These are phyloP conservation scores for Aelia acuminata DNA, from an alignment of 2,888 invertebrate genomes.

Conservation along the genomic window DNA sequence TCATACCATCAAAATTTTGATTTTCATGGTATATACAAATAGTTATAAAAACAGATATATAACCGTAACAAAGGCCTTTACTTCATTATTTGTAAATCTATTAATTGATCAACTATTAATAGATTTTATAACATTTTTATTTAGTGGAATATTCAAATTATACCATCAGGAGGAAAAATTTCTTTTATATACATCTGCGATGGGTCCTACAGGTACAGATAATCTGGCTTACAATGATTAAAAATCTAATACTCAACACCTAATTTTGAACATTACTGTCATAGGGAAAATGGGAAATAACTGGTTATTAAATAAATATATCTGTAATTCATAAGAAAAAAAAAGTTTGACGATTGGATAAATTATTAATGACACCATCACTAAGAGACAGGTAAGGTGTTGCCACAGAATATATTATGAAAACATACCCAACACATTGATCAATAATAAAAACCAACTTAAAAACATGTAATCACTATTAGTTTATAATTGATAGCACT, in stretches of 20 bases:
- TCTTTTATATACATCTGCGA: background rate
- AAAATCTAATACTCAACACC: background rate
- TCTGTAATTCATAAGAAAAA: background rate
- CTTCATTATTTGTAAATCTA: background rate
- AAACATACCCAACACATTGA: background rate
- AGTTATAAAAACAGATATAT: conserved; percentile 19
- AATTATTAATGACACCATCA: background rate
- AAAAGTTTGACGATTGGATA: background rate
- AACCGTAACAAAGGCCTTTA: conserved; percentile 4
- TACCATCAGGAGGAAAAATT: background rate
- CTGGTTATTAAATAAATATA: background rate
- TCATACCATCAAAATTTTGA: background rate
- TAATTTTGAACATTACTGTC: background rate
- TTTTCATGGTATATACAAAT: background rate
- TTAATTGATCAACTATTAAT: conserved; percentile 11
- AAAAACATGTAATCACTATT: too few species aligned
- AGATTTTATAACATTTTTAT: background rate
- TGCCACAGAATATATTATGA: too few species aligned
- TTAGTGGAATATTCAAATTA: background rate
- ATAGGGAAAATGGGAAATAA: background rate
- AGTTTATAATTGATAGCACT: background rate
- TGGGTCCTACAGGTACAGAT: background rate
- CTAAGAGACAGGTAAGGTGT: too few species aligned
- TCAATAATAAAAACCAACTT: background rate
- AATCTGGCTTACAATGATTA: background rate